Conservation (phyloP, 2,888 invertebrate genomes). For the Pantelozetes paolii region DNA sequence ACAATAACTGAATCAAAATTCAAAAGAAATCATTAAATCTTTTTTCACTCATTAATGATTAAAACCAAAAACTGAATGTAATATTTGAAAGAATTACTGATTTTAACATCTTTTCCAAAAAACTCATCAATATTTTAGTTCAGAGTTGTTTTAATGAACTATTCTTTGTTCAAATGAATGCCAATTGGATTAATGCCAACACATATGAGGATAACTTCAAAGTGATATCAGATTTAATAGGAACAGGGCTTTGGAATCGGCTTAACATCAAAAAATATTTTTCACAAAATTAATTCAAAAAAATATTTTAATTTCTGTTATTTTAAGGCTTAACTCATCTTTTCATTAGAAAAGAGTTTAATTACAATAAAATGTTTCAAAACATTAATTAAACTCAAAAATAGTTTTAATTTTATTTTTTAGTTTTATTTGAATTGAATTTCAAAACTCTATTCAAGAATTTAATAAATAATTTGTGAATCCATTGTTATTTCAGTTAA, state of each 20-base stretch:
- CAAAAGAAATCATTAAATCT: no score
- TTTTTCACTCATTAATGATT: not conserved
- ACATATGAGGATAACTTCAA: not conserved
- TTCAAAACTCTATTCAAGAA: no score
- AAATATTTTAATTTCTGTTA: not conserved
- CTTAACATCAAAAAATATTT: not conserved
- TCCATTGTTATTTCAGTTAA: no score
- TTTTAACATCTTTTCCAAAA: no score
- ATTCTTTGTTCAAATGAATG: not conserved
- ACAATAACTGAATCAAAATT: not conserved
- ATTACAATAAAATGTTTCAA: not conserved
- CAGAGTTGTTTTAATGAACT: not conserved
- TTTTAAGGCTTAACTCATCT: not conserved
- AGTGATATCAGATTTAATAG: not conserved
- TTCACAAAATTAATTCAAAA: not conserved
- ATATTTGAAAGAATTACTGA: no score
- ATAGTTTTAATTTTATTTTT: no score
- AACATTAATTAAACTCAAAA: not conserved
- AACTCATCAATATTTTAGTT: not conserved
- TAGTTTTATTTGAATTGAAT: no score
- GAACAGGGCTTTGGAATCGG: not conserved
- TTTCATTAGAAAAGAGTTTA: not conserved
- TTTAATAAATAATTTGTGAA: no score
- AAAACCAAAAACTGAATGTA: not conserved
- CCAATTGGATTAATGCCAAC: conserved; percentile 18